phyloP scores from a whole-genome alignment of 2,888 invertebrate genomes.

The Lumbricus terrestris region DNA sequence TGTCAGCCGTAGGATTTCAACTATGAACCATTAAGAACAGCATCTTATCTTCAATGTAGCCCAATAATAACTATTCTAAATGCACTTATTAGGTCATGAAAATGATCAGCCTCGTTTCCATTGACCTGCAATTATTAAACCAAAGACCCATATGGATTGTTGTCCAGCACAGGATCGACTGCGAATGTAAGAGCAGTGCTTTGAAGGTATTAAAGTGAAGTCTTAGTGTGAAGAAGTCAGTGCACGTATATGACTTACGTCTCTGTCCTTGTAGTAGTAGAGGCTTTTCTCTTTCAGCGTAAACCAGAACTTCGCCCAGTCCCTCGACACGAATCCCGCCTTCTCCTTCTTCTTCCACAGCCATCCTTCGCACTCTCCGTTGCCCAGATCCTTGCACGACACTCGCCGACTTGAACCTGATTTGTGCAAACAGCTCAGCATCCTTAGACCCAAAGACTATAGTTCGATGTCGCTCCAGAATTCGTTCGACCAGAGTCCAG shows the following conservation, averaged over 20 bases:
- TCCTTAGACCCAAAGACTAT: not conserved
- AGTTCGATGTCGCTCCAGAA: no score
- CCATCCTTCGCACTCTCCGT: slow-evolving; percentile 8
- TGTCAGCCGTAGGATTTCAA: not conserved
- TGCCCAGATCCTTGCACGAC: not conserved
- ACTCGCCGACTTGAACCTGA: not conserved
- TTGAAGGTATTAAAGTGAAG: not conserved
- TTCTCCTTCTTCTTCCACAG: slow-evolving; percentile 11
- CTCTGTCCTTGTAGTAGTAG: slow-evolving; percentile 11
- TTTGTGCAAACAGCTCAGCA: not conserved
- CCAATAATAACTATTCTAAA: no score
- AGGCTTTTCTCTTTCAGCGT: slow-evolving; percentile 10
- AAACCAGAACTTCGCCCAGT: slow-evolving; percentile 8
- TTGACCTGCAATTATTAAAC: not conserved
- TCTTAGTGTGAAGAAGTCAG: no score
- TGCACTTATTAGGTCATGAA: no score
- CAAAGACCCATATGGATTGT: not conserved
- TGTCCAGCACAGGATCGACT: not conserved
- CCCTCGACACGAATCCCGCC: not conserved
- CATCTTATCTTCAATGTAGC: no score
- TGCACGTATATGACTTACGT: not conserved
- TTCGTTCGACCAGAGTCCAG: not conserved
- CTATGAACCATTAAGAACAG: not conserved
- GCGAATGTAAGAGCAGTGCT: not conserved
- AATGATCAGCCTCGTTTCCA: not conserved